Conservation (phyloP, 2,888 invertebrate genomes). For the Platypus cylindrus region DNA sequence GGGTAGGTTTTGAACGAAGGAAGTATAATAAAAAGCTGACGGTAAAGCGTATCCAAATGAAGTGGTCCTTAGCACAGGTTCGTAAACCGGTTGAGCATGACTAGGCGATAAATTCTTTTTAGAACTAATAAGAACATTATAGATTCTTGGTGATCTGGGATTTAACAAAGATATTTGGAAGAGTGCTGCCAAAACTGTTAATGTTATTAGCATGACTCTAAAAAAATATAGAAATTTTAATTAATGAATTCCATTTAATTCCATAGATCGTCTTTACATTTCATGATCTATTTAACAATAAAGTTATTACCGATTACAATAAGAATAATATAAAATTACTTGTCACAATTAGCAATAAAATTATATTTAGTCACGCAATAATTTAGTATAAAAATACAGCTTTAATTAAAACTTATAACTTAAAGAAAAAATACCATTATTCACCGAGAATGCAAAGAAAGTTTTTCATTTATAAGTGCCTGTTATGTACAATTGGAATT, state of each 20-base stretch:
- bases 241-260: no score
- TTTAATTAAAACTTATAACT: no score
- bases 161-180: constrained; percentile 14
- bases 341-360: no score
- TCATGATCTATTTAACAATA: no score
- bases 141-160: constrained; percentile 23
- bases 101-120: constrained; percentile 26
- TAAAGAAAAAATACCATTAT: no score
- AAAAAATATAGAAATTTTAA: constrained; percentile 11
- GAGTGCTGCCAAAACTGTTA: constrained; percentile 16
- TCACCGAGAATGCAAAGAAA: no score
- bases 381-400: no score
- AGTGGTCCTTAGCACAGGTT: constrained; percentile 24
- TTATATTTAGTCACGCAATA: no score
- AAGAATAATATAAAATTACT: no score
- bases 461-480: constrained; percentile 8
- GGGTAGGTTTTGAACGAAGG: constrained; percentile 9
- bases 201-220: constrained; percentile 20
- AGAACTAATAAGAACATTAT: constrained; percentile 24
- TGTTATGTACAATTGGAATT: constrained; percentile 7
- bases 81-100: constrained; percentile 25
- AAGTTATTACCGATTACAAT: no score
- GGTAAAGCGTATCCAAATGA: constrained; percentile 23
- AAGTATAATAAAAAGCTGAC: constrained; percentile 14
- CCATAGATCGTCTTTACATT: no score